These are phyloP conservation scores for Podiceps cristatus DNA, from an alignment of 2,113 vertebrate species.

Conservation along the genomic window DNA sequence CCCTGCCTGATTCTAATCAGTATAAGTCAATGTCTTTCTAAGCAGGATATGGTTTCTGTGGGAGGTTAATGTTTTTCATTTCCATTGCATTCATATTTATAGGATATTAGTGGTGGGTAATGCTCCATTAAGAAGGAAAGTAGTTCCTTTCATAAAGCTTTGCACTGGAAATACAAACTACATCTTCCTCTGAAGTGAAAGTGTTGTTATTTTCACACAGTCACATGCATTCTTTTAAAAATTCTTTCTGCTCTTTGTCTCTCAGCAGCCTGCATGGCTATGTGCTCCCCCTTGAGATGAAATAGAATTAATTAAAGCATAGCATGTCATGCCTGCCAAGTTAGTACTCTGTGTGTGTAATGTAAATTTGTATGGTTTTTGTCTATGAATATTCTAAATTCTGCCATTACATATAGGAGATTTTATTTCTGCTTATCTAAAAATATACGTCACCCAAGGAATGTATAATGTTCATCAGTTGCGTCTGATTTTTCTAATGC, in stretches of 20 bases:
- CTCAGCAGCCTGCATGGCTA: constrained; percentile 69
- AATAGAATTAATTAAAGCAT: constrained; percentile 39
- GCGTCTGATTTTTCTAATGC: constrained; percentile 10
- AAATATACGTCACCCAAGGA: neutral
- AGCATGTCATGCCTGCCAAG: constrained; percentile 71
- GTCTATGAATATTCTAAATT: constrained; percentile 18
- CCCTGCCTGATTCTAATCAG: neutral
- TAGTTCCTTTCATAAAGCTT: constrained; percentile 67
- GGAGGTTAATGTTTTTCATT: constrained; percentile 41
- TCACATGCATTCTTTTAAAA: constrained; percentile 54
- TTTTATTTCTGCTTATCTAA: constrained; percentile 54
- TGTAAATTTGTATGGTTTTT: constrained; percentile 45
- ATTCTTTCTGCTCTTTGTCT: constrained; percentile 39
- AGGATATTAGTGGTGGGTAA: constrained; percentile 21
- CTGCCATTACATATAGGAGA: neutral
- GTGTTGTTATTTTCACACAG: constrained; percentile 54
- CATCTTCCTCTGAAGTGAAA: constrained; percentile 61
- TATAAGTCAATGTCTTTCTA: neutral
- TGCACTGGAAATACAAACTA: constrained; percentile 77
- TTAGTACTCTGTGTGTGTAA: neutral
- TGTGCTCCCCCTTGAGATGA: constrained; percentile 13
- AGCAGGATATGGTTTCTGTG: constrained; percentile 22
- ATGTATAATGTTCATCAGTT: neutral
- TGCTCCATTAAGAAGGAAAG: constrained; percentile 52
- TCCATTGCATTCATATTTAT: constrained; percentile 48